Conservation (phyloP, 1,140 invertebrate species). For the Euura lappo region DNA sequence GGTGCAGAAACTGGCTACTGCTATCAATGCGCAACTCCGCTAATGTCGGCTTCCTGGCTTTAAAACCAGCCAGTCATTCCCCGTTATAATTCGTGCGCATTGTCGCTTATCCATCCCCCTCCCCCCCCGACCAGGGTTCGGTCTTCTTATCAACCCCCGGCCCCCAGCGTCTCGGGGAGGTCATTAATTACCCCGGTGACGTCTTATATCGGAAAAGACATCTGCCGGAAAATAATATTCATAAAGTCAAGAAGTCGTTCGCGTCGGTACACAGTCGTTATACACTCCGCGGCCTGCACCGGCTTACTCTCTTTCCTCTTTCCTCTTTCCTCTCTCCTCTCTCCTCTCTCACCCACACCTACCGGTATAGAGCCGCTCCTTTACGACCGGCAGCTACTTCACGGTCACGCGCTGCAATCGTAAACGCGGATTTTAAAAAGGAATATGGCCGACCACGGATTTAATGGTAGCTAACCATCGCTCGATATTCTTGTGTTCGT, state of each 20-base stretch:
- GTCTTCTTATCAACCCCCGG: slow-evolving; percentile 30
- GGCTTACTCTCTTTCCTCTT: no score
- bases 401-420: slow-evolving; percentile 23
- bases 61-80: slow-evolving; percentile 61
- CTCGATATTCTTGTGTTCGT: no score
- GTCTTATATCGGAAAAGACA: slow-evolving; percentile 58
- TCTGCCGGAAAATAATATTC: slow-evolving; percentile 63
- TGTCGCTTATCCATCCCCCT: slow-evolving; percentile 42
- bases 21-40: slow-evolving; percentile 56
- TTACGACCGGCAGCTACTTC: slow-evolving; percentile 17
- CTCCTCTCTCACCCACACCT: no score
- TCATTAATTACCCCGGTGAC: slow-evolving; percentile 58
- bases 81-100: slow-evolving; percentile 58
- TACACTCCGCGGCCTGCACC: no score
- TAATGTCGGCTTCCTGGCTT: slow-evolving; percentile 59
- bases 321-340: no score
- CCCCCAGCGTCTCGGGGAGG: slow-evolving; percentile 33
- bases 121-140: slow-evolving; percentile 21
- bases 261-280: background rate
- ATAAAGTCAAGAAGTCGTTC: slow-evolving; percentile 47
- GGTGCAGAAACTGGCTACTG: slow-evolving; percentile 33
- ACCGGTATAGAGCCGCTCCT: no score
- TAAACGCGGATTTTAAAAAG: background rate
- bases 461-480: no score
- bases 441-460: no score